A percentile compares a stretch with the other conserved stretches of the same genome.
phyloP scores from a whole-genome alignment of 2,888 invertebrate genomes.

The Athrips mouffetella region DNA sequence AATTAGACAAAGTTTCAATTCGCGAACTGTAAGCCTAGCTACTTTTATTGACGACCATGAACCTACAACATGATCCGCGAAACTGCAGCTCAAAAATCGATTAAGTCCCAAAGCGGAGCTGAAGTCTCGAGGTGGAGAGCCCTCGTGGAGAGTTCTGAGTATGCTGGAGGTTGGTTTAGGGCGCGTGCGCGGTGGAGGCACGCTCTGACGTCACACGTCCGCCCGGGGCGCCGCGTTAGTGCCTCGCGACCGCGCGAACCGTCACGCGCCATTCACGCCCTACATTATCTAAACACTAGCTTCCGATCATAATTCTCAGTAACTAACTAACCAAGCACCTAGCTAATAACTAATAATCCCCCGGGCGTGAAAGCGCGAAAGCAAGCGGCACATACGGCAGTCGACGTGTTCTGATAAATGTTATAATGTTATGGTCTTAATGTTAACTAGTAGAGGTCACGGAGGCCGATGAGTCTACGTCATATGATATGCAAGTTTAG shows the following conservation, averaged over 20 bases:
- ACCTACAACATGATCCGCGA: conserved; percentile 62
- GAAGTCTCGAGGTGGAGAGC: conserved; percentile 74
- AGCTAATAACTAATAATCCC: too few species aligned
- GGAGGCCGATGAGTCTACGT: neutral
- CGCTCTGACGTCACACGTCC: conserved; percentile 70
- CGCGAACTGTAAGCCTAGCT: too few species aligned
- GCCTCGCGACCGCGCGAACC: conserved; percentile 70
- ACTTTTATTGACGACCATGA: too few species aligned
- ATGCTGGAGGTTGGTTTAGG: conserved; percentile 39
- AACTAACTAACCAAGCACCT: conserved; percentile 51
- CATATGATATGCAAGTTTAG: neutral
- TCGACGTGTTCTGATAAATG: conserved; percentile 30
- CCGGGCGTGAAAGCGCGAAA: conserved; percentile 26
- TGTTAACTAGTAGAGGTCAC: conserved; percentile 6
- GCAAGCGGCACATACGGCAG: conserved; percentile 35
- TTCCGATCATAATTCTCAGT: conserved; percentile 63
- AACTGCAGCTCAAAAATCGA: conserved; percentile 76
- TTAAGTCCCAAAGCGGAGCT: conserved; percentile 71
- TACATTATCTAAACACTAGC: conserved; percentile 55
- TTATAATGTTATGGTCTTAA: conserved; percentile 11
- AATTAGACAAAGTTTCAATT: too few species aligned
- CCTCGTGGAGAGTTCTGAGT: conserved; percentile 66
- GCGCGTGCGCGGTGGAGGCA: conserved; percentile 67
- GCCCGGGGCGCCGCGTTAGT: conserved; percentile 69
- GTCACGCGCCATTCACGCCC: conserved; percentile 67